Base-by-base conservation (phyloP, 2,797 vertebrate genomes). In the Pipistrellus pipistrellus region DNA sequence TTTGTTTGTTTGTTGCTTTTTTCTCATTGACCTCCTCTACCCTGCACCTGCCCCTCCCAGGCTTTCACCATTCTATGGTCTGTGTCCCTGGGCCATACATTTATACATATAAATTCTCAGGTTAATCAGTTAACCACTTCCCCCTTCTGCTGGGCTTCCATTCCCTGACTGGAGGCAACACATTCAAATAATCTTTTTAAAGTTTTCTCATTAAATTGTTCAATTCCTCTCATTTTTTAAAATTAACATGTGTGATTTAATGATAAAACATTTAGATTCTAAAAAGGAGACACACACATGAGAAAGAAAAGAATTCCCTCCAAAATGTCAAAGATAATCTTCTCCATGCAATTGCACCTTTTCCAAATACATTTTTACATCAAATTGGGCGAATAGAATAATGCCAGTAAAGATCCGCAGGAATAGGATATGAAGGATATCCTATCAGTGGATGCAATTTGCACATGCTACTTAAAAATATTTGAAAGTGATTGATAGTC, bases 201-300 rank as follows among this genome's bases (percentile, higher is more conserved):
- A 83, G 23, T 62, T 35, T 46, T 2, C 32, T 69, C 8, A 62
- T 46, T 92, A 92, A 89, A 59, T 83, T 62, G n/a, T 69, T 72
- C 55, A 87, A 1, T 71, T 90, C 21, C 4, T 86, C 30, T 81
- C 27, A 55, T 73, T 93, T 85, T 91, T 78, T 4, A 44, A 44
- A 11, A 86, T 92, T 53, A 85, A 82, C 11, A 15, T 77, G 46
- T 90, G 69, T 87, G 51, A 72, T 89, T 76, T 92, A 78, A 27
- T n/a, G 32, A 41, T 62, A 10, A 68, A 92, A 62, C 10, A 23
- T 77, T 78, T 87, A 25, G 7, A 53, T 38, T 76, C 23, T 62
- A 12, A 62, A 55, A 80, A 62, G 15, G 9, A 53, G n/a, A 62
- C 32, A 23, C 32, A 64, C 41, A 87, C 27, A 23, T 3, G 38